phyloP scores from a whole-genome alignment of 2,888 invertebrate species.

The Xestia ashworthii region DNA sequence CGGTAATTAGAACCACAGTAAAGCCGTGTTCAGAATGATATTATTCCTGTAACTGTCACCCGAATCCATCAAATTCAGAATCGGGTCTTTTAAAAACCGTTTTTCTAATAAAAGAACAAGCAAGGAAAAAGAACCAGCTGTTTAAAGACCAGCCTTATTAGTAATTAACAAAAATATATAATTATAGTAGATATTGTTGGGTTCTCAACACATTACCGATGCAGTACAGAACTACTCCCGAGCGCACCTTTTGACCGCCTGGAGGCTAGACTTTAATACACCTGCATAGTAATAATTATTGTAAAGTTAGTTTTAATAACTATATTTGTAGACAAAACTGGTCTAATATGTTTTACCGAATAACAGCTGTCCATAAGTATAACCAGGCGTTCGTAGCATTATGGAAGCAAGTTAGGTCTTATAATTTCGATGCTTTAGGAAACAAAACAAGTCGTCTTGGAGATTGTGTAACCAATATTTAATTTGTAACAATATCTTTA shows the following conservation, averaged over 20 bases:
- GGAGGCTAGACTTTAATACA: conserved; percentile 11
- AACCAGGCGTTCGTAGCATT: not conserved
- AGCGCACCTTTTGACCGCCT: conserved; percentile 38
- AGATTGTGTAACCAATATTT: no score
- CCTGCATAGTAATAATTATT: conserved; percentile 36
- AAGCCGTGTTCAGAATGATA: not conserved
- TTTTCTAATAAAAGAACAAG: not conserved
- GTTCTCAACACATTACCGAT: conserved; percentile 1
- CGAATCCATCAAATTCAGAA: no score
- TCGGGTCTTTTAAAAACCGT: not conserved
- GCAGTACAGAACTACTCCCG: not conserved
- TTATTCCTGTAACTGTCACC: no score
- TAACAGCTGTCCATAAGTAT: not conserved
- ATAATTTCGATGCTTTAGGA: not conserved
- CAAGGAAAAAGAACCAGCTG: conserved; percentile 8
- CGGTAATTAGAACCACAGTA: not conserved
- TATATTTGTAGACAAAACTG: conserved; percentile 21
- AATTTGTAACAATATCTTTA: no score
- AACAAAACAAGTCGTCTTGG: no score
- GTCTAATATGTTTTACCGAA: not conserved
- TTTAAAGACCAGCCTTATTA: not conserved
- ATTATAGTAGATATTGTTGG: conserved; percentile 22
- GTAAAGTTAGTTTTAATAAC: conserved; percentile 27
- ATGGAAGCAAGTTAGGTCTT: not conserved
- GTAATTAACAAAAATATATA: not conserved